phyloP scores from a whole-genome alignment of 2,113 vertebrate genomes.

The Myotis davidii region DNA sequence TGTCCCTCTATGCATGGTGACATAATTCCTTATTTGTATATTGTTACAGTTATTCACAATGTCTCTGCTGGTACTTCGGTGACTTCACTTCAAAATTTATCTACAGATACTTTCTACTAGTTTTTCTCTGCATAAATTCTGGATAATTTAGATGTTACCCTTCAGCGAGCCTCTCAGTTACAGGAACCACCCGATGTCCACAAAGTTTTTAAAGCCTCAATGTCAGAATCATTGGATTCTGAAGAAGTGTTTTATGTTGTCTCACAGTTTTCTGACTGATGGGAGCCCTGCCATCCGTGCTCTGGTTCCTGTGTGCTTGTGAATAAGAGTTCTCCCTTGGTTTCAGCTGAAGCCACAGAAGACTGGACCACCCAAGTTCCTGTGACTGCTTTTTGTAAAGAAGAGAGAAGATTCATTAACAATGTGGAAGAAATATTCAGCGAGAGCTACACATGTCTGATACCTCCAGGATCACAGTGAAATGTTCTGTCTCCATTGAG shows the following conservation, averaged over 20 bases:
- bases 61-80: background rate
- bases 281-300: too few species aligned
- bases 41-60: background rate
- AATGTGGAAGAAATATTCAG: rapidly evolving
- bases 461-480: background rate
- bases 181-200: background rate
- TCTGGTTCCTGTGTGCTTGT: too few species aligned
- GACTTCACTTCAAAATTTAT: background rate
- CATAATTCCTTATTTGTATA: background rate
- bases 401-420: background rate
- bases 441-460: background rate
- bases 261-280: too few species aligned
- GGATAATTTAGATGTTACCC: background rate
- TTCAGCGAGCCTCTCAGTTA: background rate
- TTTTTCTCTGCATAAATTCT: background rate
- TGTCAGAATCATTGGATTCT: too few species aligned
- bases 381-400: rapidly evolving
- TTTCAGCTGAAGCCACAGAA: too few species aligned
- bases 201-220: background rate
- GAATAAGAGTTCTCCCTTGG: too few species aligned
- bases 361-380: rapidly evolving
- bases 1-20: background rate
- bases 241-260: too few species aligned
- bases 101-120: background rate
- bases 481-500: background rate